phyloP scores from a whole-genome alignment of 2,888 invertebrate genomes.

The Lissocephala sabroskyi region DNA sequence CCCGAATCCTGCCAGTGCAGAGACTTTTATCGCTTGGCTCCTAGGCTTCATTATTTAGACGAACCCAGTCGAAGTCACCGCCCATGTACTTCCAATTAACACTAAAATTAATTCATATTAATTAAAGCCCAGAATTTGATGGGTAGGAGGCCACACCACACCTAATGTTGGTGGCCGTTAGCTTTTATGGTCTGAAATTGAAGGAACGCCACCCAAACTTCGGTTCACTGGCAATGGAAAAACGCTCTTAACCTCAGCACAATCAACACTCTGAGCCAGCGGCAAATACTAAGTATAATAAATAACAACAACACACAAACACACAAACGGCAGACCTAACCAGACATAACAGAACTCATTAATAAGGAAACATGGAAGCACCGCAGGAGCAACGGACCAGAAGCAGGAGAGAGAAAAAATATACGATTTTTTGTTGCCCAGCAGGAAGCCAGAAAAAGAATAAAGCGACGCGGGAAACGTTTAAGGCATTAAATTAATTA shows the following conservation, averaged over 20 bases:
- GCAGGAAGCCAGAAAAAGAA: constrained; percentile 35
- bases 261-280: constrained; percentile 50
- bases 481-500: constrained; percentile 50
- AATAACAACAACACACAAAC: constrained; percentile 12
- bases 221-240: constrained; percentile 8
- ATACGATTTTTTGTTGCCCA: constrained; percentile 39
- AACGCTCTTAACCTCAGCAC: constrained; percentile 51
- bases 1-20: no score
- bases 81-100: constrained; percentile 60
- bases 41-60: no score
- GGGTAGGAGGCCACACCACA: no score
- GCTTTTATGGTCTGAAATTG: constrained; percentile 40
- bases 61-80: no score
- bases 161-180: constrained; percentile 48
- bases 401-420: neutral
- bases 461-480: constrained; percentile 11
- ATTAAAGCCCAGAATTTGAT: constrained; percentile 53
- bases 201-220: constrained; percentile 16
- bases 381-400: constrained; percentile 7
- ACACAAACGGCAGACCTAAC: neutral
- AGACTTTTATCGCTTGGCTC: no score
- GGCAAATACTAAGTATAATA: constrained; percentile 57
- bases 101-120: constrained; percentile 64
- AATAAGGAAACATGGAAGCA: constrained; percentile 34
- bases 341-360: constrained; percentile 54